Percentiles rank a stretch among this genome's conserved stretches.
These are phyloP conservation scores for Volucella bombylans DNA, from an alignment of 2,888 invertebrate species.

Conservation along the genomic window DNA sequence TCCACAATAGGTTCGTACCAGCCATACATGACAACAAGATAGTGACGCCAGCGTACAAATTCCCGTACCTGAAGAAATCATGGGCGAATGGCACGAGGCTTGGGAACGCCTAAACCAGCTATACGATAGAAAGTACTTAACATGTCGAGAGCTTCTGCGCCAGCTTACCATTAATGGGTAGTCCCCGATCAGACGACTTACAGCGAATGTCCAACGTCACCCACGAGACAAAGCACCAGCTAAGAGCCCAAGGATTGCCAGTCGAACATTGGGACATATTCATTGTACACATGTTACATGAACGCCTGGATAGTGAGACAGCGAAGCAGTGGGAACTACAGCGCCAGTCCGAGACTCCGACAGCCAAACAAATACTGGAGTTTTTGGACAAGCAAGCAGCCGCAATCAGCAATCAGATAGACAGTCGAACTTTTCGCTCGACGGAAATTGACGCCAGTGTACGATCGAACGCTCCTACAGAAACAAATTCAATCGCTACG, in stretches of 20 bases:
- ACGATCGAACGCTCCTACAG: not conserved
- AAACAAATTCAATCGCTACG: not conserved
- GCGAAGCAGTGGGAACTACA: too few relatives aligned
- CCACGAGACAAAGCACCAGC: not conserved
- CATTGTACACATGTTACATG: too few relatives aligned
- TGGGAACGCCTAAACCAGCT: slow-evolving; percentile 26
- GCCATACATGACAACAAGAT: slow-evolving; percentile 1
- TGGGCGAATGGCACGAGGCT: slow-evolving; percentile 49
- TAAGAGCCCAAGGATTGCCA: not conserved
- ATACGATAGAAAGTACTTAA: not conserved
- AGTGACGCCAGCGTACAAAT: slow-evolving; percentile 23
- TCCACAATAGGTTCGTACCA: not conserved
- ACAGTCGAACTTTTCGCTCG: not conserved
- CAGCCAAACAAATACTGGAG: slow-evolving; percentile 6
- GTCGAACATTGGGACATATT: not conserved
- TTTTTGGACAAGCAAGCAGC: not conserved
- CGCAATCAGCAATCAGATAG: not conserved
- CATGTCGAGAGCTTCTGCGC: not conserved
- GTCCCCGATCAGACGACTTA: too few relatives aligned
- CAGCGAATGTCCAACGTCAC: not conserved
- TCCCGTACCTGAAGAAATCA: not conserved
- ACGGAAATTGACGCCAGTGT: not conserved
- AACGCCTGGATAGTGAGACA: too few relatives aligned
- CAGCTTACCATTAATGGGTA: not conserved
- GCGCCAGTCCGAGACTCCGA: not conserved